Percentiles rank a stretch among this genome's conserved stretches.
These are phyloP conservation scores for Alviniconcha marisindica DNA, from an alignment of 1,140 invertebrate genomes.

Conservation along the genomic window DNA sequence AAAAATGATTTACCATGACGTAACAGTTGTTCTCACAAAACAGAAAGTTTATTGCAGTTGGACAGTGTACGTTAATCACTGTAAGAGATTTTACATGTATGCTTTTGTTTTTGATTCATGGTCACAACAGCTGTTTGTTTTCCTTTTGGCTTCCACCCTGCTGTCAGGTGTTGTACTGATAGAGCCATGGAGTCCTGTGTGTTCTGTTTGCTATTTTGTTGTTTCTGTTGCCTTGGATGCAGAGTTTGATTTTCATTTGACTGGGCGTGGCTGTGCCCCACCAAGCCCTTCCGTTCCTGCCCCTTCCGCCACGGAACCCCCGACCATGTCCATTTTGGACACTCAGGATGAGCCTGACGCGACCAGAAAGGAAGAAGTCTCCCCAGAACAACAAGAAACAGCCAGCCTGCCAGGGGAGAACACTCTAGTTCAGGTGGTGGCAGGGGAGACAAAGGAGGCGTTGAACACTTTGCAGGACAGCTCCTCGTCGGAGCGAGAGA, in stretches of 20 bases:
- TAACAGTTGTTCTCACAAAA: too few species aligned
- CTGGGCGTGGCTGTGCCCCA: slow-evolving; percentile 42
- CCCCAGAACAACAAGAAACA: neutral
- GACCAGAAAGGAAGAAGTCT: neutral
- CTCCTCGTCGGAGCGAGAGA: neutral
- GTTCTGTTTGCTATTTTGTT: neutral
- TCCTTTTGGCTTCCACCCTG: too few species aligned
- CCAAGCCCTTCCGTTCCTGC: slow-evolving; percentile 33
- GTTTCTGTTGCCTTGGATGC: slow-evolving; percentile 22
- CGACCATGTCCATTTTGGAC: neutral
- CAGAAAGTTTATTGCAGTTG: too few species aligned
- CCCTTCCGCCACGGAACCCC: slow-evolving; percentile 2
- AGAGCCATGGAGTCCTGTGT: too few species aligned
- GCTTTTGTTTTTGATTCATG: too few species aligned
- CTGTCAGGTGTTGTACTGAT: too few species aligned
- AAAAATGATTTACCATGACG: too few species aligned
- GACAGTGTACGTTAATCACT: too few species aligned
- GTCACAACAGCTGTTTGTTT: too few species aligned
- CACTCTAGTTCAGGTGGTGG: too few species aligned
- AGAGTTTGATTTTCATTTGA: slow-evolving; percentile 55
- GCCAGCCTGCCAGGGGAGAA: neutral
- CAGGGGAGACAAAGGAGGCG: too few species aligned
- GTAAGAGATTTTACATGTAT: too few species aligned
- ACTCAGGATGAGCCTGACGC: neutral
- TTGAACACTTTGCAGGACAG: neutral